Evolutionary conservation across 1,140 invertebrate genomes (phyloP), one percentile per base, ranked within the genome.

Genomic region (Ceratosolen fusciceps): DNA sequence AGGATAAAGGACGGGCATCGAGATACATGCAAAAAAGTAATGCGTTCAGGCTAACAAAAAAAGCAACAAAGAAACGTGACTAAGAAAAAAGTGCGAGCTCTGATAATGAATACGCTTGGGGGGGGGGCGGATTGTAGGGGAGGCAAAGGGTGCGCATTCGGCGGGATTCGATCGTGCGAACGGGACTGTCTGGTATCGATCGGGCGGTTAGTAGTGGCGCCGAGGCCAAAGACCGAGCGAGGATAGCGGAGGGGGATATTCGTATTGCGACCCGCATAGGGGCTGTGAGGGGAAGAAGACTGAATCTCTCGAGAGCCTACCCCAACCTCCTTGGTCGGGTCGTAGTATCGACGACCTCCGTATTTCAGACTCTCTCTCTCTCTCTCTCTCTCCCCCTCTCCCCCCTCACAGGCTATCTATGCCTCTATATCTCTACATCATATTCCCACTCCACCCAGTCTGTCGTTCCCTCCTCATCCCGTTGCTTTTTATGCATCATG

Each of bases 141-240:
- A 39, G 77, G 43, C 43, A 58, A 73, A 72, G 77, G 70, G 83
- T 83, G 86, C 84, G 83, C 83, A 86, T 88, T 87, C 84, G 84
- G 85, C 82, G 83, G 87, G 88, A 90, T 90, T 90, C 87, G 87
- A 87, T 86, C 85, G 88, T 89, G 86, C 84, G 87, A 90, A 89
- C 86, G 86, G 85, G 87, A 88, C 88, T 89, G 89, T 90, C 89
- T 90, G 88, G 89, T 88, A 90, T 90, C 89, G 89, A 90, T 90
- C 89, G 85, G 82, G 80, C 77, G 77, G 49, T 74, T 54, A 60
- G 74, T 76, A 43, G 78, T 68, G 54, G 60, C 56, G 29, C 31
- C 47, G 65, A 37, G 72, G 70, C 58, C 47, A 71, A 52, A 67
- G 68, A 70, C 56, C 77, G 78, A 52, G 62, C 31, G 70, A n/a